Evolutionary conservation across 1,140 invertebrate genomes (phyloP), one percentile per base, ranked within the genome.

Genomic region (Pteromalus puparum): DNA sequence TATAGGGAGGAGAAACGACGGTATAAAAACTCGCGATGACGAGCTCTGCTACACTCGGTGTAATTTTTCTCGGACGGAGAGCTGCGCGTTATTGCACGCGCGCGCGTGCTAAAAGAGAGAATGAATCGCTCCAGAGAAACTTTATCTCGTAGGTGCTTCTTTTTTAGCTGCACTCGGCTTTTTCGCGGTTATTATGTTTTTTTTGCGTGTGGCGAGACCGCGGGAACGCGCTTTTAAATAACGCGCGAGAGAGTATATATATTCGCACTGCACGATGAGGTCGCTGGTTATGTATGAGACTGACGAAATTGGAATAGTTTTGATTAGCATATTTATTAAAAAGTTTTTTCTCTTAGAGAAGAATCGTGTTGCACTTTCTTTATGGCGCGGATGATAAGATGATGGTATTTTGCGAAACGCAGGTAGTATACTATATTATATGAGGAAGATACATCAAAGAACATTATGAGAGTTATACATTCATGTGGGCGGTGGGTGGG

Each of bases 281-380:
- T 61, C 13, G 61, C 28, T 74, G 67, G 79, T 80, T 84, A 74
- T 26, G 30, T 48, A 84, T 67, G 68, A 67, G 72, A 70, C 21
- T 21, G 48, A 65, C 21, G 28, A 42, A 46, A 67, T 80, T 61
- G 30, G 53, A 80, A 80, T 74, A 70, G 28, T 24, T 78, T 72
- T 53, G 26, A 83, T 83, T 78, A 83, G 82, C 82, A 83, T 83
- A 83, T 83, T 83, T 65, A 83, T 83, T 83, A 83, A 78, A 67
- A 83, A 68, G 30, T 34, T 30, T 78, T 30, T 70, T 70, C 5
- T 70, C 26, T 28, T 28, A 12, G 18, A 61, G 53, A n/a, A 61
- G 53, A 61, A 61, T n/a, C 28, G 67, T 70, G 67, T 30, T 70
- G 67, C 67, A 30, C 26, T 42, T 72, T 72, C n/a, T 74, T 74